Percentiles rank a stretch among this genome's conserved stretches.
phyloP scores from a whole-genome alignment of 2,888 invertebrate genomes.

The Dryocosmus kuriphilus region DNA sequence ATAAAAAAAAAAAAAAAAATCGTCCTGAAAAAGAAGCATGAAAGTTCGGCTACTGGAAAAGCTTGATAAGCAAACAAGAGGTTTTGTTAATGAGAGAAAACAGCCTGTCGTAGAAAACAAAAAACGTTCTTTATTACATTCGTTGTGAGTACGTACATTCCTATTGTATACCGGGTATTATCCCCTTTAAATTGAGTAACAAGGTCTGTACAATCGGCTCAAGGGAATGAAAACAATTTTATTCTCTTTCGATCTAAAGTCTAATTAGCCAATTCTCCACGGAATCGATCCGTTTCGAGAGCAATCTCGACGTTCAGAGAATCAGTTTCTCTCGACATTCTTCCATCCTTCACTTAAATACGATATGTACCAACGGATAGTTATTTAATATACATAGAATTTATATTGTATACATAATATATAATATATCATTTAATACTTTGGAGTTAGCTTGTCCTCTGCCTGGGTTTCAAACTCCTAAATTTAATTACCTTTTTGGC shows the following conservation, averaged over 20 bases:
- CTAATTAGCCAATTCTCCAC: slow-evolving; percentile 35
- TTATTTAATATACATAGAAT: slow-evolving; percentile 32
- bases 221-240: slow-evolving; percentile 36
- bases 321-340: slow-evolving; percentile 23
- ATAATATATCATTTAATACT: slow-evolving; percentile 16
- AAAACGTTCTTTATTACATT: slow-evolving; percentile 57
- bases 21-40: not conserved
- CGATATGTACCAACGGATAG: slow-evolving; percentile 41
- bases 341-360: slow-evolving; percentile 41
- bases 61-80: slow-evolving; percentile 19
- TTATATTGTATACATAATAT: slow-evolving; percentile 26
- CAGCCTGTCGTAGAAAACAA: slow-evolving; percentile 42
- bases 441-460: not conserved
- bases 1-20: not conserved
- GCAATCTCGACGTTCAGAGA: not conserved
- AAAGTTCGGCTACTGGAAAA: slow-evolving; percentile 3
- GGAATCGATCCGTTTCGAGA: slow-evolving; percentile 16
- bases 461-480: not conserved
- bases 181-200: slow-evolving; percentile 36
- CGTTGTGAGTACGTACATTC: slow-evolving; percentile 53
- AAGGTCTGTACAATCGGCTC: slow-evolving; percentile 39
- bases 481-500: slow-evolving; percentile 22
- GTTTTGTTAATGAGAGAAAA: slow-evolving; percentile 28
- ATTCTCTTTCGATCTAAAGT: slow-evolving; percentile 24
- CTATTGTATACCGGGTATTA: slow-evolving; percentile 36